A percentile compares a stretch with the other conserved stretches of the same genome.
phyloP scores from a whole-genome alignment of 2,113 vertebrate genomes.

The Xenopus laevis region DNA sequence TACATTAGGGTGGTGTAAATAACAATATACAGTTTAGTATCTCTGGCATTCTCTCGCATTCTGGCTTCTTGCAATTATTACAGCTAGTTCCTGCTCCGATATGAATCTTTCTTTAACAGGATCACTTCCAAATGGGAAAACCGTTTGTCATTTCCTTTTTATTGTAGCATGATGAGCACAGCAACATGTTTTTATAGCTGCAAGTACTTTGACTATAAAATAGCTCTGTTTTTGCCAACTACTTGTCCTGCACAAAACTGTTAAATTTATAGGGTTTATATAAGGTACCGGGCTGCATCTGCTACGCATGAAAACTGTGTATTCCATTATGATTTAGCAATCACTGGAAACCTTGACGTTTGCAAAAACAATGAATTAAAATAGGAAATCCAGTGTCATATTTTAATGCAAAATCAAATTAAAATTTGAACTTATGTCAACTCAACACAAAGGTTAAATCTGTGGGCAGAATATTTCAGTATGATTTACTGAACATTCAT shows the following conservation, averaged over 20 bases:
- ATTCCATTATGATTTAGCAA: background rate
- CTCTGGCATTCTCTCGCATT: background rate
- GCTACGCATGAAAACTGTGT: slow-evolving; percentile 1
- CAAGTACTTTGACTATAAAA: slow-evolving; percentile 27
- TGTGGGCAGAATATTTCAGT: too few relatives aligned
- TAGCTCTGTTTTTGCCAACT: slow-evolving; percentile 28
- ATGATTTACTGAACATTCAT: too few relatives aligned
- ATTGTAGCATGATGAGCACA: slow-evolving; percentile 30
- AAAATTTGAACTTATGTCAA: too few relatives aligned
- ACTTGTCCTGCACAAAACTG: slow-evolving; percentile 12
- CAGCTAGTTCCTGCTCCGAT: slow-evolving; percentile 5
- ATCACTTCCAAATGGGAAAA: slow-evolving; percentile 7
- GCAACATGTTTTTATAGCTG: slow-evolving; percentile 39
- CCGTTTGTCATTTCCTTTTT: slow-evolving; percentile 18
- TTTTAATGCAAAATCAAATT: too few relatives aligned
- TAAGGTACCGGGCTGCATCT: slow-evolving; percentile 19
- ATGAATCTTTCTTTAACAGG: background rate
- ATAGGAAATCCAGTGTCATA: too few relatives aligned
- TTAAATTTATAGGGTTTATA: slow-evolving; percentile 30
- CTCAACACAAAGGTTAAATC: too few relatives aligned
- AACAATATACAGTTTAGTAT: background rate
- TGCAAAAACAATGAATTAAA: too few relatives aligned
- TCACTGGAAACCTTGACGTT: background rate
- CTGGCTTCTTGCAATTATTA: background rate
- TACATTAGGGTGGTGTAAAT: slow-evolving; percentile 1